phyloP scores from a whole-genome alignment of 2,888 invertebrate genomes.

The Drosophila anomalata region DNA sequence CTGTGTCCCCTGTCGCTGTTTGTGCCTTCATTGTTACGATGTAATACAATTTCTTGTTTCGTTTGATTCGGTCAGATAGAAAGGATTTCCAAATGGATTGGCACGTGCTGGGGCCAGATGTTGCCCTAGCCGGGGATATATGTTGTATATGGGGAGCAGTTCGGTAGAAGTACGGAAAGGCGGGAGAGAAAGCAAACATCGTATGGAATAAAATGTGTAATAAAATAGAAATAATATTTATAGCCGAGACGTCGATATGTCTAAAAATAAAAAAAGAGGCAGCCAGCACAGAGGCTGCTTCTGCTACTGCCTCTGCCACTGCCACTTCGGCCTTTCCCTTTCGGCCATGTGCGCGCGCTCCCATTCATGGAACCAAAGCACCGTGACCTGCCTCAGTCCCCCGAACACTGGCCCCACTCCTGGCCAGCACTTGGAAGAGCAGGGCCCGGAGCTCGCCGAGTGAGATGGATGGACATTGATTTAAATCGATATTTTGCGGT shows the following conservation, averaged over 20 bases:
- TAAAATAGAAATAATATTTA: conserved; percentile 79
- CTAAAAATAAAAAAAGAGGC: conserved; percentile 65
- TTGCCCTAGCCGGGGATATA: conserved; percentile 17
- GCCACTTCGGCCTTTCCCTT: conserved; percentile 13
- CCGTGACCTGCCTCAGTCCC: conserved; percentile 70
- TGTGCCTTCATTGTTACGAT: conserved; percentile 31
- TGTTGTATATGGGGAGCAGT: neutral
- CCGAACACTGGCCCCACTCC: conserved; percentile 1
- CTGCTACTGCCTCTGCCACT: conserved; percentile 14
- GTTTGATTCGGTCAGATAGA: conserved; percentile 14
- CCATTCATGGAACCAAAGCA: conserved; percentile 64
- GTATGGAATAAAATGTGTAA: conserved; percentile 72
- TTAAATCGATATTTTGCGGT: conserved; percentile 79
- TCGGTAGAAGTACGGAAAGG: conserved; percentile 24
- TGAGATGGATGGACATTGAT: conserved; percentile 63
- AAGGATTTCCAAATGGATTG: conserved; percentile 32
- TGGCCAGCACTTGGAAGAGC: conserved; percentile 41
- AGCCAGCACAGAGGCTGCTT: conserved; percentile 22
- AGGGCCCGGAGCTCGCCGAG: conserved; percentile 18
- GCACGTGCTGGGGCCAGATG: conserved; percentile 56
- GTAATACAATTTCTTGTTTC: conserved; percentile 40
- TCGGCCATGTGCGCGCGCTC: conserved; percentile 67
- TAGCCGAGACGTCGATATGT: conserved; percentile 77
- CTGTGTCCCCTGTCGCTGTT: conserved; percentile 16
- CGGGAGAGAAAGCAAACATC: conserved; percentile 51